Base-by-base conservation (phyloP, 2,797 vertebrate genomes). In the Cuniculus paca region DNA sequence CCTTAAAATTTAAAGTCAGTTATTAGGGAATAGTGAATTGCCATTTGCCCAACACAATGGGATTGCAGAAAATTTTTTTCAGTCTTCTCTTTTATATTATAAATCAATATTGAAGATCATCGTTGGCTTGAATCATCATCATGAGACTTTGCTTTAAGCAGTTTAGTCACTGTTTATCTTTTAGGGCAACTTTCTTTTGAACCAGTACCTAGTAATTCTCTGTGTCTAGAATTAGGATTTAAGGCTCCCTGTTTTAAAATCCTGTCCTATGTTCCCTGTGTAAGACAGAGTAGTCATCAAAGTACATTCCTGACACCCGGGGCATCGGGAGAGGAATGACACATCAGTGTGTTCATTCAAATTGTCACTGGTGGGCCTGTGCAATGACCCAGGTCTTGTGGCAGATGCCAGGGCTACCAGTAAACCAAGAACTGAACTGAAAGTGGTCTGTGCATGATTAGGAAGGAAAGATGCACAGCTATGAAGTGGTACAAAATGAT, bases 321-420 rank as follows among this genome's bases (percentile, higher is more conserved):
- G 68, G 13, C n/a, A 45, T 80, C 48, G 70, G 45, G 36, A 77
- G 50, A 36, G 48, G 42, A 83, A 79, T 22, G 63, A 90, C 36
- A 19, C 24, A 82, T 31, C 26, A 12, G 1, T 56, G 42, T 63
- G 12, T 63, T 80, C 52, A 70, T 81, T 54, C 83, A 82, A 26
- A 86, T 52, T 93, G 61, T 63, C 88, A 95, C 45, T 24, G 14
- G 7, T 87, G 88, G 52, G 19, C 26, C 5, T 11, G 86, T 95
- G 80, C 75, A 80, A 56, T 88, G 87, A 94, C 70, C 70, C 48
- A 42, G 58, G 77, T 56, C 24, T 91, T 96, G 85, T 39, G 74
- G 58, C 75, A 95, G 77, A 92, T 92, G 60, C n/a, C 72, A 82
- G 75, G 22, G 36, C 68, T 61, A 28, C 36, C 34, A 95, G 63